phyloP scores from a whole-genome alignment of 2,888 invertebrate genomes.

The Panzeria rudis region DNA sequence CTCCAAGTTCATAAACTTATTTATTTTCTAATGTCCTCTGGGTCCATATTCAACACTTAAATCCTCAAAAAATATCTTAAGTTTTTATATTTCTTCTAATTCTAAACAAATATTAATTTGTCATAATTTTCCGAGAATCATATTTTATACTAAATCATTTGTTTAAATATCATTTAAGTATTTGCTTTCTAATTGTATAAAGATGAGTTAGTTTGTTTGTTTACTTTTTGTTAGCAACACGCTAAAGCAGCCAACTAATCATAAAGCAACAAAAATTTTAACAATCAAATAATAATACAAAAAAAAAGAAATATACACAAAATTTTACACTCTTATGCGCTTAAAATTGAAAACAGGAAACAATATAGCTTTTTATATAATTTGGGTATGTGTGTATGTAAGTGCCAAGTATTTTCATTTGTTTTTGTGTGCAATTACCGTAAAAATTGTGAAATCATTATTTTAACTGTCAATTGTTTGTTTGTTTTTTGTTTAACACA shows the following conservation, averaged over 20 bases:
- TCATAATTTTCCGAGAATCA: background rate
- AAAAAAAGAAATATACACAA: background rate
- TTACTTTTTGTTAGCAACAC: background rate
- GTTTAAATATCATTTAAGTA: conserved; percentile 55
- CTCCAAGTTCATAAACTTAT: background rate
- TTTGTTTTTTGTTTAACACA: conserved; percentile 58
- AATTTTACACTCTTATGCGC: background rate
- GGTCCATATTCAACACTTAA: background rate
- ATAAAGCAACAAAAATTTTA: background rate
- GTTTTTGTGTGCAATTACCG: conserved; percentile 60
- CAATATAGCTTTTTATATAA: background rate
- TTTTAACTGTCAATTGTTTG: conserved; percentile 67
- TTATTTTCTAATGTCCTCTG: conserved; percentile 16
- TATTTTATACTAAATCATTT: conserved; percentile 55
- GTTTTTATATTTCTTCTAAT: conserved; percentile 1
- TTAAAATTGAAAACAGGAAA: background rate
- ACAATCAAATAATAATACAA: conserved; percentile 1
- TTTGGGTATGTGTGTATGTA: background rate
- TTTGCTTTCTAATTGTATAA: conserved; percentile 56
- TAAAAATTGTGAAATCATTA: conserved; percentile 66
- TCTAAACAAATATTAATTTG: conserved; percentile 36
- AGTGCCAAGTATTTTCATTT: background rate
- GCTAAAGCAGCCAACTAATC: conserved; percentile 9
- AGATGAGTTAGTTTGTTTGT: conserved; percentile 14
- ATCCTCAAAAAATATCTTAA: background rate